phyloP scores from a whole-genome alignment of 2,888 invertebrate genomes.

The Andricus curvator region DNA sequence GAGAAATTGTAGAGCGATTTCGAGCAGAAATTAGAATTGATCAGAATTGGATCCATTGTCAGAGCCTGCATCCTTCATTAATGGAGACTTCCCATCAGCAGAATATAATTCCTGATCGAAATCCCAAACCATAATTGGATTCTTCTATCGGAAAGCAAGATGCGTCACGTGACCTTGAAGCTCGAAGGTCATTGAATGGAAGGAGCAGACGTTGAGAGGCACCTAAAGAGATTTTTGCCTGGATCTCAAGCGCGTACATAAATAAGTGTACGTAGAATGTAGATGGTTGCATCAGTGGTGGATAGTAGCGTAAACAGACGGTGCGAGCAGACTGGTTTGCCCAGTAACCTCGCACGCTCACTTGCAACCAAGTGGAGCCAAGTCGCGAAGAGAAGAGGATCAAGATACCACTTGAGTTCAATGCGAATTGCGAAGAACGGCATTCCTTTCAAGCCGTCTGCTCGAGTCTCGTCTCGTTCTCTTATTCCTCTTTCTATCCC shows the following conservation, averaged over 20 bases:
- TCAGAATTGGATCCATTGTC: neutral
- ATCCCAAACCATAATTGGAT: neutral
- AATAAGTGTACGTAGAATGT: conserved; percentile 26
- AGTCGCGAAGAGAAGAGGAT: conserved; percentile 55
- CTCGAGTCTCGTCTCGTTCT: conserved; percentile 45
- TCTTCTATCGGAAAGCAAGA: neutral
- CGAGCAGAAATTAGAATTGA: neutral
- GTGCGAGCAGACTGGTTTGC: conserved; percentile 69
- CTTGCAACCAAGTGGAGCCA: conserved; percentile 50
- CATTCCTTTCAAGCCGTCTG: conserved; percentile 61
- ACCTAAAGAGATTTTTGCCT: conserved; percentile 2
- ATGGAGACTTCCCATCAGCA: neutral
- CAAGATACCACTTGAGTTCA: conserved; percentile 58
- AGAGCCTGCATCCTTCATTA: neutral
- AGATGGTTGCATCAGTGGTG: conserved; percentile 34
- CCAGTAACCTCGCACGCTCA: conserved; percentile 68
- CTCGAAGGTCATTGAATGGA: conserved; percentile 6
- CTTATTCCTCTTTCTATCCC: conserved; percentile 25
- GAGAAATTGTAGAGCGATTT: neutral
- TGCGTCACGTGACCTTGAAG: conserved; percentile 16
- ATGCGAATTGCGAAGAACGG: conserved; percentile 61
- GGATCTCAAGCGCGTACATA: conserved; percentile 13
- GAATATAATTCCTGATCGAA: neutral
- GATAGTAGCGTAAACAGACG: conserved; percentile 57
- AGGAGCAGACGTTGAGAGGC: conserved; percentile 12